Base-by-base conservation (phyloP, 2,797 vertebrate species). In the Coilia nasus region DNA sequence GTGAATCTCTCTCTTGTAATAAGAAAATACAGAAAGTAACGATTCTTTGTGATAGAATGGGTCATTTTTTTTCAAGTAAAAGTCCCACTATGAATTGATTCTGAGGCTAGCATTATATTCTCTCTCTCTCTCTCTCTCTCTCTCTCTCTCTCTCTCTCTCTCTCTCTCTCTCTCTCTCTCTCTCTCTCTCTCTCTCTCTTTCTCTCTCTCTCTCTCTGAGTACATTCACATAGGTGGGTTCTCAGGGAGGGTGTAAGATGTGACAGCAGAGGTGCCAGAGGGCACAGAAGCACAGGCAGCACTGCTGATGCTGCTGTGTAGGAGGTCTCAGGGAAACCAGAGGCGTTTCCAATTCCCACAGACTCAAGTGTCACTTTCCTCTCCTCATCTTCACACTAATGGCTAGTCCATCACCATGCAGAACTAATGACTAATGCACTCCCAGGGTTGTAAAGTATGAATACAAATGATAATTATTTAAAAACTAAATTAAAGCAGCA, bases 281-380 rank as follows among this genome's bases (percentile, higher is more conserved):
- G 88, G 86, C 88, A 1, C 28, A 75, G 25, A 35, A 17, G 12
- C 64, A 31, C 64, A 11, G n/a, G 60, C 9, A 64, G 60, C n/a
- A 4, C 25, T 62, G 67, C 4, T 75, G 67, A 12, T 35, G 14
- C 25, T 31, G 23, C 67, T 75, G 28, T 25, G 31, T 3, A 71
- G 62, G 83, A 67, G 64, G 54, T 83, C 50, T 81, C 57, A 81
- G 84, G 87, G 88, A 90, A 81, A n/a, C 83, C 85, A 81, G 85
- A 83, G 35, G n/a, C 62, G 60, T 83, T 84, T 83, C 83, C 83
- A 82, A 82, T 91, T 91, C 90, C 89, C 90, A 90, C 88, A 87
- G 83, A 82, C 41, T 21, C 57, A 85, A 67, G 87, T 86, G 88
- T 87, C 81, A 86, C 82, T 81, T 89, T 89, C 87, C 82, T 84